A percentile compares a stretch with the other conserved stretches of the same genome.
phyloP scores from a whole-genome alignment of 2,888 invertebrate genomes.

The Cordilura impudica region DNA sequence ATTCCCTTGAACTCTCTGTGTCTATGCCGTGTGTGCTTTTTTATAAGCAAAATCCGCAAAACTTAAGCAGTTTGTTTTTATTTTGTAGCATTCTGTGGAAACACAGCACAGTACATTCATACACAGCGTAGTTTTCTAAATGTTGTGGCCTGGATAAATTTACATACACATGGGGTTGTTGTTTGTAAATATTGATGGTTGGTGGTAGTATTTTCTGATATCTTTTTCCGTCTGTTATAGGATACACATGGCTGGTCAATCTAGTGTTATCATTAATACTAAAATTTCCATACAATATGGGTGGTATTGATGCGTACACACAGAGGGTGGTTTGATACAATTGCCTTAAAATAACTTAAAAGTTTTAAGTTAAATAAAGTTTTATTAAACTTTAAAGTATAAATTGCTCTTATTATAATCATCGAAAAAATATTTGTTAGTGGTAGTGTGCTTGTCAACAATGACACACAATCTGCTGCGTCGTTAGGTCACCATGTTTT shows the following conservation, averaged over 20 bases:
- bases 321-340: constrained; percentile 5
- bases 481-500: too few species aligned
- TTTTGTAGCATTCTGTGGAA: constrained; percentile 23
- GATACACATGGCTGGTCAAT: constrained; percentile 50
- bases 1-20: constrained; percentile 50
- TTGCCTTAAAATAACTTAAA: background rate
- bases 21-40: background rate
- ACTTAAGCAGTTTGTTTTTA: constrained; percentile 39
- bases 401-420: too few species aligned
- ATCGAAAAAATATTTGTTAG: too few species aligned
- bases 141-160: constrained; percentile 13
- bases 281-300: background rate
- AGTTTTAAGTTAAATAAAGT: too few species aligned
- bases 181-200: constrained; percentile 13
- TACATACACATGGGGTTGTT: constrained; percentile 26
- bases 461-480: too few species aligned
- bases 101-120: background rate
- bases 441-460: too few species aligned
- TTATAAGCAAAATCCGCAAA: constrained; percentile 38
- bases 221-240: background rate
- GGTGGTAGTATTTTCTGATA: constrained; percentile 29
- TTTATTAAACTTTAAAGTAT: background rate
- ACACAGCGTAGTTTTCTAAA: constrained; percentile 4
- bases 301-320: background rate
- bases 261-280: constrained; percentile 30